Conservation (phyloP, 2,888 invertebrate species). For the Caenorhabditis plicata region DNA sequence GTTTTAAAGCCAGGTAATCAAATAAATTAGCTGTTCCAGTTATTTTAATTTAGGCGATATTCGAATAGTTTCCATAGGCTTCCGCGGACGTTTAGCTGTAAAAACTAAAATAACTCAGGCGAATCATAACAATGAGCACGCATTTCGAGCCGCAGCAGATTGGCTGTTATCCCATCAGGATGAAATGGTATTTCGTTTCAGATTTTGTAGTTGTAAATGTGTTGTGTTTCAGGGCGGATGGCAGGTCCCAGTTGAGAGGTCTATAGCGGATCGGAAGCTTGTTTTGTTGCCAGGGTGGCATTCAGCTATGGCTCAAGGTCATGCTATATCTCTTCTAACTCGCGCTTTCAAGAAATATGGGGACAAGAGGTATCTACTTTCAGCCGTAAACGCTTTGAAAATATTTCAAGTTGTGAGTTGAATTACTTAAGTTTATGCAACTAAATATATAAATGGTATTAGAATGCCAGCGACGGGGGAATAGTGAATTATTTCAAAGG, state of each 20-base stretch:
- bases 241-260: constrained; percentile 82
- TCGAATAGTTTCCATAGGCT: constrained; percentile 40
- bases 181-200: no score
- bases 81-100: constrained; percentile 39
- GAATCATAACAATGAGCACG: constrained; percentile 82
- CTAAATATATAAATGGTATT: constrained; percentile 71
- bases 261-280: constrained; percentile 75
- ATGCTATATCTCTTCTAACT: constrained; percentile 85
- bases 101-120: constrained; percentile 75
- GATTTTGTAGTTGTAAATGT: no score
- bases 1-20: constrained; percentile 26
- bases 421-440: background rate
- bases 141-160: constrained; percentile 86
- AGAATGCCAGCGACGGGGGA: constrained; percentile 73
- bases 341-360: constrained; percentile 77
- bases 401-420: constrained; percentile 72
- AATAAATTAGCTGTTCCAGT: no score
- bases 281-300: constrained; percentile 87
- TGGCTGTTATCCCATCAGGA: constrained; percentile 90
- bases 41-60: constrained; percentile 45
- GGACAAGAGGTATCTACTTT: constrained; percentile 74
- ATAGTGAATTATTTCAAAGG: constrained; percentile 75
- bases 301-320: constrained; percentile 96
- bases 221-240: constrained; percentile 84
- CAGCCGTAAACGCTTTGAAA: constrained; percentile 80